Evolutionary conservation across 64 coral and sea anemone species (phyloP), one percentile per base, ranked within the genome.

Genomic region (Pocillopora verrucosa): DNA sequence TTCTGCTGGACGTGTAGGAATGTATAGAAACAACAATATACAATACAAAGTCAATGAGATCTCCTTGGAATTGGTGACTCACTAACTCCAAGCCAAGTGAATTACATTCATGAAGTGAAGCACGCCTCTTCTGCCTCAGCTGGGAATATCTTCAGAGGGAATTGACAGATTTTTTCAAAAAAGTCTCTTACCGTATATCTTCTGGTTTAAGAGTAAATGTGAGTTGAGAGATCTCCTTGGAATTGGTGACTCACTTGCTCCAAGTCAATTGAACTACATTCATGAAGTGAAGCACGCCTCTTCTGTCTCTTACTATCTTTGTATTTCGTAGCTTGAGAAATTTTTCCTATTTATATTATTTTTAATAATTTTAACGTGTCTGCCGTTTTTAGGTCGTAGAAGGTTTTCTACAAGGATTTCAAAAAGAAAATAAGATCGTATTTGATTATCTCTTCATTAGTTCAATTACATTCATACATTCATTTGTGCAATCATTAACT

Each of bases 11-110:
- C 30, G 30, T 30, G 41, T 51, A 51, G 41, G 41, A 51, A 51
- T 51, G 41, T 51, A 73, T 36, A 37, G 73, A 60, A 63, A 74
- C 72, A 30, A 90, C n/a, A 61, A 65, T 34, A 26, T 64, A 51
- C 57, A 82, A 72, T 81, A 82, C 63, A 80, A 16, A 30, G 30
- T 30, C 30, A 30, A 30, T 30, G 91, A 69, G 78, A 84, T 30
- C 16, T 98, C 11, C 80, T 98, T 20, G 95, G 90, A 13, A 62
- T 94, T 16, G 92, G 95, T 12, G 95, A 98, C 74, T 98, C 95
- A 0, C 89, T 98, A 57, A 86, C 89, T 36, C 61, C 77, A 65
- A 35, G 86, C 15, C 95, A 98, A 87, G 61, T 98, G 22, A 15
- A 79, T 76, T 87, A 94, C 77, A 57, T 98, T 22, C 75, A 98